Base-by-base conservation (phyloP, 2,888 invertebrate species). In the Sclerodermus sp. region DNA sequence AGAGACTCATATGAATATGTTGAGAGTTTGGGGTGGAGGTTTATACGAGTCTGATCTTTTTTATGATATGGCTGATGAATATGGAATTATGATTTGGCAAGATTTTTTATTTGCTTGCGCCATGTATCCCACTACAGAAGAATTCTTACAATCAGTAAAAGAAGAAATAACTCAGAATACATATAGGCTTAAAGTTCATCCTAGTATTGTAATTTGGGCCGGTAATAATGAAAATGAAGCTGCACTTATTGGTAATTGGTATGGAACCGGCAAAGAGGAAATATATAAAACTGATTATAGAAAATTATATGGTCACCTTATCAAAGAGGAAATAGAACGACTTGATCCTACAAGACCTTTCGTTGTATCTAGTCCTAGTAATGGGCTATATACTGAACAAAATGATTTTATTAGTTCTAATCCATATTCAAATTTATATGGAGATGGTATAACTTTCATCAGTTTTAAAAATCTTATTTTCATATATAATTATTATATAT, bases 11-110 rank as follows among this genome's bases (percentile, higher is more conserved):
- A 94, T 96, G 91, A 91, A 93, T 68, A 92, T 93, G 87, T 79
- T 98, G 12, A 83, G 98, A n/a, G 91, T 98, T 1, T 99, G 98
- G 98, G 98, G 98, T 18, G 98, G 98, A n/a, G 98, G 96, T 0
- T 81, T 93, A 0, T 99, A 97, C 70, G 97, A 97, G 73, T 87
- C 89, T 0, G 91, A 96, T 62, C 83, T 85, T 49, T 96, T 98
- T 78, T 99, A 98, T 75, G 82, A 87, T 56, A 75, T 88, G 31
- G 93, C 95, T 47, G 96, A 98, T 73, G 84, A 89, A 70, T 80
- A 90, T 43, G 98, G 98, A 1, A 88, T 98, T 41, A 82, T 98
- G 67, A 87, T 99, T 47, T 99, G 97, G 97, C 97, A 99, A 77
- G 98, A 99, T 77, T 87, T 97, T 72, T 92, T 96, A 88, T 99